Percentiles rank a stretch among this genome's conserved stretches.
Evolutionary conservation across 1,140 invertebrate genomes (phyloP).

Genomic region (Ruditapes philippinarum): DNA sequence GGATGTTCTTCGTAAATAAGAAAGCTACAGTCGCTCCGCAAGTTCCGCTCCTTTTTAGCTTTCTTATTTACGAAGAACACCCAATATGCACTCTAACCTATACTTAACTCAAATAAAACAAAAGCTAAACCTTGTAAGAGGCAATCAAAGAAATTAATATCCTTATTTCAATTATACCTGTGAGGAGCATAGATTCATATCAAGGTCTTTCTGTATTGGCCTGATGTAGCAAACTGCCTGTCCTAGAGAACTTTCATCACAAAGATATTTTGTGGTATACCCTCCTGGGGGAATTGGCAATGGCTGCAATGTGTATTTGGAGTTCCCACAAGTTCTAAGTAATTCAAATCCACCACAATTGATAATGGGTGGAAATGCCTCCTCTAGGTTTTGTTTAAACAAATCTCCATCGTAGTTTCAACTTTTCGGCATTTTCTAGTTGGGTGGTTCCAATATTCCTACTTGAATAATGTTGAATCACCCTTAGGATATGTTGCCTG

Average conservation of each 20-base stretch:
- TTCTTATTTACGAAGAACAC: too few species aligned
- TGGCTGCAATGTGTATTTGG: neutral
- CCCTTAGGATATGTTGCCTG: too few species aligned
- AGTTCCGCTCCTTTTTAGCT: too few species aligned
- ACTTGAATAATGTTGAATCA: too few species aligned
- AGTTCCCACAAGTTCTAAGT: neutral
- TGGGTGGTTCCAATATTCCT: too few species aligned
- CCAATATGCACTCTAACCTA: too few species aligned
- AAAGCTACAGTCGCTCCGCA: too few species aligned
- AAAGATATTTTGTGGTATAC: neutral
- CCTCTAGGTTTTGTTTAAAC: neutral
- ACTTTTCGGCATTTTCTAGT: neutral
- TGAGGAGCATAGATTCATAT: neutral
- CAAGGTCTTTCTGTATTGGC: conserved; percentile 24
- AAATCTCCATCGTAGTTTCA: neutral
- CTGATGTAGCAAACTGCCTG: conserved; percentile 21
- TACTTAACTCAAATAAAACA: too few species aligned
- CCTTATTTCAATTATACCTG: too few species aligned
- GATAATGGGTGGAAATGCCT: neutral
- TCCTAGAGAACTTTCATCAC: neutral
- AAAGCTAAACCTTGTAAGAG: too few species aligned
- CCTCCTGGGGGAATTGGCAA: neutral
- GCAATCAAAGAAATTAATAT: too few species aligned
- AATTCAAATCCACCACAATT: conserved; percentile 5
- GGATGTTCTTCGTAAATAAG: too few species aligned